These are phyloP conservation scores for Scomber scombrus DNA, from an alignment of 2,113 vertebrate species.

Conservation along the genomic window DNA sequence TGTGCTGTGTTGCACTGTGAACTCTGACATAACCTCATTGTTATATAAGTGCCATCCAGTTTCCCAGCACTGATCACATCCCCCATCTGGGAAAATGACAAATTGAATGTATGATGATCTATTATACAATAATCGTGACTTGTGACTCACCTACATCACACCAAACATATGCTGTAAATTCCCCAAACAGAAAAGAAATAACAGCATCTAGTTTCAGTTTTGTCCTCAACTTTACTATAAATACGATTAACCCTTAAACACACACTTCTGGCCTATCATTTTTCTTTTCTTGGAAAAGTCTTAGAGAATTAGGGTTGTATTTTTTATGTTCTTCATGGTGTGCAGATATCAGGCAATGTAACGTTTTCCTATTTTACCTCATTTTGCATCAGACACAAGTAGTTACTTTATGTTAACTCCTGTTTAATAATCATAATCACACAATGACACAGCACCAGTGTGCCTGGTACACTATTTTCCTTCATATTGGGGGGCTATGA, in stretches of 20 bases:
- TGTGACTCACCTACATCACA: slow-evolving; percentile 1
- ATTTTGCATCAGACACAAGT: too few species aligned
- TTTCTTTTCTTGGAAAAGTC: too few species aligned
- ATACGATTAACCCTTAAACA: neutral
- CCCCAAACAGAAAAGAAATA: neutral
- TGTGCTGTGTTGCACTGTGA: neutral
- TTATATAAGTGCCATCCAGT: slow-evolving; percentile 22
- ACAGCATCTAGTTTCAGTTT: neutral
- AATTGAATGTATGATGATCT: neutral
- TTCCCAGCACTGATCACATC: slow-evolving; percentile 1
- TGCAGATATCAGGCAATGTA: too few species aligned
- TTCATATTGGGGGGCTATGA: too few species aligned
- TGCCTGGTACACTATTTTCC: too few species aligned
- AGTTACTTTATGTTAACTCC: too few species aligned
- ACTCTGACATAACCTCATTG: slow-evolving; percentile 4
- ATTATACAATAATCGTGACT: neutral
- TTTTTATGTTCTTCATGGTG: too few species aligned
- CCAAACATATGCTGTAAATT: slow-evolving; percentile 17
- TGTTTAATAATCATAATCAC: too few species aligned
- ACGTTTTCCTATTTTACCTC: too few species aligned
- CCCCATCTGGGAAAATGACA: neutral
- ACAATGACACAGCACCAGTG: too few species aligned
- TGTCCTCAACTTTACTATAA: slow-evolving; percentile 3
- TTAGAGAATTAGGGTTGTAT: too few species aligned
- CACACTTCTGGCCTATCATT: neutral